A percentile compares a stretch with the other conserved stretches of the same genome.
Evolutionary conservation across 2,113 vertebrate genomes (phyloP).

Genomic region (Sphyrna mokarran): DNA sequence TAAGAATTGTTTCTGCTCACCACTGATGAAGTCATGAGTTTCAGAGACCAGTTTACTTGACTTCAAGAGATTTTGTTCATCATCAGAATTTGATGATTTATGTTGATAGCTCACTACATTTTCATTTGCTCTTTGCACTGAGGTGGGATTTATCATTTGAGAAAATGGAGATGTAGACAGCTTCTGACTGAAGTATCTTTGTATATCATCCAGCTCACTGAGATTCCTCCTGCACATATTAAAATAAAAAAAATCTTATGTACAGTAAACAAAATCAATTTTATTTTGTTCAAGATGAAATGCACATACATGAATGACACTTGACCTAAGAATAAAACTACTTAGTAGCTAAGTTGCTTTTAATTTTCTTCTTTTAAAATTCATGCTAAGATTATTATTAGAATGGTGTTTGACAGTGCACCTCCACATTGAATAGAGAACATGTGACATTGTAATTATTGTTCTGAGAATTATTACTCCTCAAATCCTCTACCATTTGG

Average conservation of each 20-base stretch:
- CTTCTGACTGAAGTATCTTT: slow-evolving; percentile 80
- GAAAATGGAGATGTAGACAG: slow-evolving; percentile 61
- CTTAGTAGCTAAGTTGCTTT: not conserved
- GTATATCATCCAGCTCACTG: slow-evolving; percentile 85
- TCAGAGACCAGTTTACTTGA: slow-evolving; percentile 69
- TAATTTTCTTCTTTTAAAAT: not conserved
- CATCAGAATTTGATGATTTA: not conserved
- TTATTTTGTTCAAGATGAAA: not conserved
- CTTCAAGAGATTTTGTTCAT: slow-evolving; percentile 51
- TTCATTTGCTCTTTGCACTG: slow-evolving; percentile 38
- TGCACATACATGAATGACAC: not conserved
- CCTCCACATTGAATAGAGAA: not conserved
- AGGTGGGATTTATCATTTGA: slow-evolving; percentile 42
- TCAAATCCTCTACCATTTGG: not conserved
- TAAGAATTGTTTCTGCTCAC: slow-evolving; percentile 53
- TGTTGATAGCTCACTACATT: slow-evolving; percentile 33
- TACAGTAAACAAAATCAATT: not conserved
- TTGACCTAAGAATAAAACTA: not conserved
- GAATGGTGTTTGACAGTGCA: not conserved
- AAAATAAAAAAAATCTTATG: not conserved
- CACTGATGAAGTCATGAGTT: slow-evolving; percentile 68
- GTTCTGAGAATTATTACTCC: not conserved
- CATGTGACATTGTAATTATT: not conserved
- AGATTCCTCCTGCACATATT: slow-evolving; percentile 71
- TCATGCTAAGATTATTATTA: not conserved